These are phyloP conservation scores for Gerris lacustris DNA, from an alignment of 2,888 invertebrate species.

Conservation along the genomic window DNA sequence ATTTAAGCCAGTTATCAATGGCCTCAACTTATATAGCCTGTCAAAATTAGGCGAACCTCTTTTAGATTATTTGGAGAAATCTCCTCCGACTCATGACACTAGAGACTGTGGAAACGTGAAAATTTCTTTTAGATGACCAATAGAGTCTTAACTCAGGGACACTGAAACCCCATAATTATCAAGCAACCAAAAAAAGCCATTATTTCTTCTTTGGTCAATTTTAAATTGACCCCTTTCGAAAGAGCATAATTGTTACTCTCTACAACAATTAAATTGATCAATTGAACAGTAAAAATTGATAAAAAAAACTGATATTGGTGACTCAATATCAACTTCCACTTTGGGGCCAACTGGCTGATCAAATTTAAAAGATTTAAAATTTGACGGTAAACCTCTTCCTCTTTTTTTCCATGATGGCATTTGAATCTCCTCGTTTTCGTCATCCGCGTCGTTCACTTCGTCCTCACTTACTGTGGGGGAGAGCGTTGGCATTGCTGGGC, in stretches of 20 bases:
- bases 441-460: not conserved
- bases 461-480: not conserved
- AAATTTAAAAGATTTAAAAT: not conserved
- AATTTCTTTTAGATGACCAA: not conserved
- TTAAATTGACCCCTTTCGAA: not conserved
- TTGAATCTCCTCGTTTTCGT: not conserved
- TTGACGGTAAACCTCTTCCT: not conserved
- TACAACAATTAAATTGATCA: not conserved
- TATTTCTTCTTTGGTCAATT: not conserved
- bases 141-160: not conserved
- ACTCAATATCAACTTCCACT: not conserved
- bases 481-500: not conserved
- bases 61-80: constrained; percentile 8
- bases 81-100: not conserved
- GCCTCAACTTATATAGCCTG: constrained; percentile 28
- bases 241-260: not conserved
- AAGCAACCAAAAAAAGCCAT: not conserved
- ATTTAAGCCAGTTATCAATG: constrained; percentile 21
- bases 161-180: not conserved
- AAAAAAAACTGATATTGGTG: not conserved
- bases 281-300: not conserved
- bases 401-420: not conserved
- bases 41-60: constrained; percentile 22
- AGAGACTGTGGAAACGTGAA: not conserved
- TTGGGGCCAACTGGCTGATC: not conserved